Base-by-base conservation (phyloP, 2,797 vertebrate species). In the Myotis myotis region DNA sequence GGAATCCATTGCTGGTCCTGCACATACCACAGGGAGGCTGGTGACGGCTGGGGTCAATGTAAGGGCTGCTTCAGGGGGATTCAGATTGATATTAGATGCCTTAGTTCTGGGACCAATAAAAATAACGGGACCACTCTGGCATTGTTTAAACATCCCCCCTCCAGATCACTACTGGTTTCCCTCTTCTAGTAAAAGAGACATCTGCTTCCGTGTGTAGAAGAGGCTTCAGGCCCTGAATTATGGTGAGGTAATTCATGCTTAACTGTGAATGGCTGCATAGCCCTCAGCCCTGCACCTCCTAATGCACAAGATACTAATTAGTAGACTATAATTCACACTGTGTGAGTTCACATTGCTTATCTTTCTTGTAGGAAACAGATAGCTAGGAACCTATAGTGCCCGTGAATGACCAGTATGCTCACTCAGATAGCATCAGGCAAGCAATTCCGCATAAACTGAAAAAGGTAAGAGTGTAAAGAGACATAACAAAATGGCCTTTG, bases 161-260 rank as follows among this genome's bases (percentile, higher is more conserved):
- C 22, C 64, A 91, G 53, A 87, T 74, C 2, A 11, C 70, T 94
- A 72, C 80, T 88, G 87, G 41, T 71, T 94, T 95, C 66, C 91
- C 74, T 96, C n/a, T 93, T 93, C 17, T 68, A 84, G 57, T 85
- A 76, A 96, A 76, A 96, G 33, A 94, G 53, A 83, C n/a, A 96
- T 96, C 93, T 97, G 96, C 80, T 96, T 97, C 93, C 96, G 76
- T 89, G 51, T 95, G 74, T 96, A 94, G 97, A 96, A 87, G 68
- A 95, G 74, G 88, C 92, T 89, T 55, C 41, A 16, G 93, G 92
- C 93, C 87, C 97, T 94, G 96, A 97, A 76, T 96, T 95, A 95
- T 16, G 70, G 87, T 91, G 91, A 62, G 79, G 92, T 96, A 96
- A 97, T 96, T 97, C 96, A 95, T 19, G 25, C 89, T 95, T 96